phyloP scores from a whole-genome alignment of 2,113 vertebrate species.

The Oxyura jamaicensis region DNA sequence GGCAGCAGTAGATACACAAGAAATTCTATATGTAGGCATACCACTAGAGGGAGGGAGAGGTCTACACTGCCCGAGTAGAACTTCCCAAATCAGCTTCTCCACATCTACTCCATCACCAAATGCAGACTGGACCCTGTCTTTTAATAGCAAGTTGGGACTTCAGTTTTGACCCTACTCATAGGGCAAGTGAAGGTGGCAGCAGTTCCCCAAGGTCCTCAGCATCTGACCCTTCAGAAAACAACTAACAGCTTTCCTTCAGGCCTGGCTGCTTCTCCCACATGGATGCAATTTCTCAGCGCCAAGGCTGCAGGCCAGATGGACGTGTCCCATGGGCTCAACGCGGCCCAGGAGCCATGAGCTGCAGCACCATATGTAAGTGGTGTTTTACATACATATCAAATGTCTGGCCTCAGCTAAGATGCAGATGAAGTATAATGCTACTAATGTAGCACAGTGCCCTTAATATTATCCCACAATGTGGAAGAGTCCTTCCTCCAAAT shows the following conservation, averaged over 20 bases:
- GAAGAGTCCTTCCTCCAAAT: constrained; percentile 2
- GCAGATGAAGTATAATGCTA: constrained; percentile 10
- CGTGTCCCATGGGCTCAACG: not conserved
- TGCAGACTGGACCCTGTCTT: not conserved
- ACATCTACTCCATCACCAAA: not conserved
- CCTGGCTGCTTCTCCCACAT: not conserved
- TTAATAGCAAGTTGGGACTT: not conserved
- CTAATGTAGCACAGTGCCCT: constrained; percentile 6
- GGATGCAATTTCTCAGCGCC: not conserved
- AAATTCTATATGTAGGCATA: not conserved
- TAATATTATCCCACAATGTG: not conserved
- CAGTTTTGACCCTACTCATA: fast-evolving
- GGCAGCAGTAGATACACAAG: not conserved
- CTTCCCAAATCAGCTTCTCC: not conserved
- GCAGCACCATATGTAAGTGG: constrained; percentile 24
- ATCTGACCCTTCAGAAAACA: not conserved
- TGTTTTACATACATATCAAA: constrained; percentile 44
- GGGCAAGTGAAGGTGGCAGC: not conserved
- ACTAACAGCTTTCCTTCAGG: not conserved
- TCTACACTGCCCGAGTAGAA: not conserved
- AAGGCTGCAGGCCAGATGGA: constrained; percentile 60
- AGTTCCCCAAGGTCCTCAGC: not conserved
- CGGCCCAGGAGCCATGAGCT: constrained; percentile 15
- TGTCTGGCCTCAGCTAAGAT: constrained; percentile 25
- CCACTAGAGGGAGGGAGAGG: constrained; percentile 72